Evolutionary conservation across 2,113 vertebrate genomes (phyloP), one percentile per base, ranked within the genome.

Genomic region (Brachyhypopomus occidentalis): DNA sequence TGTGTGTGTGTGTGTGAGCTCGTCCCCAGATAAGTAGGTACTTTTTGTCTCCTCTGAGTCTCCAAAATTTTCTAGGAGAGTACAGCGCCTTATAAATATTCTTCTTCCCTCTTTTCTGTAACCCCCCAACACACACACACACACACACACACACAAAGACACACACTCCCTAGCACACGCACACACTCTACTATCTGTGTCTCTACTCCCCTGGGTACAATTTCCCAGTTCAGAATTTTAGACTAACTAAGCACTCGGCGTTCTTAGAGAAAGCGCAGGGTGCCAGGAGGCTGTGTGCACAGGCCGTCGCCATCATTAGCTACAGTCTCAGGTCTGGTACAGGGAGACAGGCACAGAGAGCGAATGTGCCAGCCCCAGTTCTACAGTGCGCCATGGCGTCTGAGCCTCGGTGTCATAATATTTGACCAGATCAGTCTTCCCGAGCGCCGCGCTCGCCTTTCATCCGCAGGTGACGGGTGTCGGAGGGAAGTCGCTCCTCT

Each of bases 181-280:
- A 75, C 80, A 83, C 74, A 52, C 69, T 62, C 41, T 81, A 48
- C 75, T 80, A 71, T 87, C 88, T 84, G 56, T 86, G 87, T 62
- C 72, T 66, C 52, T 34, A 45, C 79, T 90, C 89, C 89, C 89
- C 86, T 83, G 91, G 89, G 90, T 88, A 81, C 89, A 89, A 88
- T 92, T 92, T 92, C 85, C 84, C 78, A 72, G 27, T 83, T 85
- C 81, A 89, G 91, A 90, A 88, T 90, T 91, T 90, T 87, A 89
- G 86, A 87, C 87, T 88, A 89, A 90, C 87, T 90, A 91, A 91
- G 86, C 86, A 75, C 84, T 78, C 76, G 84, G 84, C 75, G 83
- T 79, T 88, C 74, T 83, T 85, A 86, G 76, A 52, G 79, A 79
- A 87, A 34, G 27, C 11, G 56, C 55, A 82, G 83, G 84, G 85